phyloP scores from a whole-genome alignment of 2,113 vertebrate species.

The Gnathonemus longibarbis region DNA sequence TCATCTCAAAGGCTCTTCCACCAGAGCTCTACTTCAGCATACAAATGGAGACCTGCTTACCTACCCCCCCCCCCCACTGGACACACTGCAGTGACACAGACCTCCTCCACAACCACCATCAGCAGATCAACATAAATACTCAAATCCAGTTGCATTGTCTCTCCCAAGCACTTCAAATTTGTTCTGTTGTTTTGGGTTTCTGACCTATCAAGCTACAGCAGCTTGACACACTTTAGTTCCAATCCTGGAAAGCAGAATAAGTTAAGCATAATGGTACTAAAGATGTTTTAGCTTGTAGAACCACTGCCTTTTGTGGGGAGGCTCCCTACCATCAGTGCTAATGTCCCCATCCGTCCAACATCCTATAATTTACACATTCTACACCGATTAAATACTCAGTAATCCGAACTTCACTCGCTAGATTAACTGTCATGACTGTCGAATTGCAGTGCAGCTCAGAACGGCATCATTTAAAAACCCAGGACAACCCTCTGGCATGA shows the following conservation, averaged over 20 bases:
- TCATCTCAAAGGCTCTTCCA: background rate
- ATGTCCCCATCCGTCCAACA: background rate
- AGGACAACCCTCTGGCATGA: background rate
- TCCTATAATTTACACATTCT: background rate
- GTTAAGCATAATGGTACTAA: background rate
- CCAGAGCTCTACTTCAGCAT: background rate
- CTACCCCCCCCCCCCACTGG: background rate
- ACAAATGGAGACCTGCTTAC: background rate
- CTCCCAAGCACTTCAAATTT: background rate
- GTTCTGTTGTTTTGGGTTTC: background rate
- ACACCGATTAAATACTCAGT: background rate
- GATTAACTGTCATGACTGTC: background rate
- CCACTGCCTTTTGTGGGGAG: background rate
- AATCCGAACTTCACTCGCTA: background rate
- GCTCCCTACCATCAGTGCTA: background rate
- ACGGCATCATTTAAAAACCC: background rate
- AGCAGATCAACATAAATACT: background rate
- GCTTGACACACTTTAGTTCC: background rate
- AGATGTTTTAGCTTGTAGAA: background rate
- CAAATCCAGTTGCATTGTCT: background rate
- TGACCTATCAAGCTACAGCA: background rate
- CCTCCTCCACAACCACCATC: background rate
- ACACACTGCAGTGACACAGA: background rate
- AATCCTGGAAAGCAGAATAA: background rate
- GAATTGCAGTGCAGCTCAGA: background rate